Base-by-base conservation (phyloP, 2,888 invertebrate species). In the Zygogramma bicolorata region DNA sequence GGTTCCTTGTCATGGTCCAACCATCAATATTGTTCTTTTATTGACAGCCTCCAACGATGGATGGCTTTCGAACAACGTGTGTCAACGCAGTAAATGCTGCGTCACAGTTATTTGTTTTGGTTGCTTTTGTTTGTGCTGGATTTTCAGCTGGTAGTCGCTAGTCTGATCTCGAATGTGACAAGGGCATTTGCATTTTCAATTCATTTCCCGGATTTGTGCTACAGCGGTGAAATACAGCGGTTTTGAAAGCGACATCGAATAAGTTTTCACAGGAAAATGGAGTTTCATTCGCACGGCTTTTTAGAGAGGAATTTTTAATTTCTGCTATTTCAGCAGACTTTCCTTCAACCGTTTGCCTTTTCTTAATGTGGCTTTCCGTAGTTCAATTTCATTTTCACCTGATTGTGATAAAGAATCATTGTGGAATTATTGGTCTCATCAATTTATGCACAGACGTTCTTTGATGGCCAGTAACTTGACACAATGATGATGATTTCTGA, bases 21-120 rank as follows among this genome's bases (percentile, higher is more conserved):
- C 72, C 68, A 72, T 72, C 72, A 68, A 72, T 72, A 72, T 53
- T 68, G 40, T 40, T 68, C 59, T 63, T 66, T 69, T 70, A 73
- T 70, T 72, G 71, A 71, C 62, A 65, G 66, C 63, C 61, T 59
- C 68, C 68, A 65, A 72, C 65, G 60, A 72, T 68, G 67, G 72
- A 72, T 72, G 65, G 60, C 53, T 38, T 68, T 68, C 40, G 53
- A 68, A 72, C 65, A 65, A 59, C 71, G 67, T 38, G 42, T 38
- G 61, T 53, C 67, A 58, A 40, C 67, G 62, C 71, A 60, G 40
- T 61, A 53, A 66, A 49, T 59, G 57, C 46, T 46, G 25, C 60
- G 68, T 68, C 72, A 72, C 46, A 13, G 65, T 53, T 72, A 72
- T 68, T 65, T 68, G 68, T 65, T 61, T 65, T 25, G 60, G 65